phyloP scores from a whole-genome alignment of 2,888 invertebrate genomes.

The Epsilonema sp. region DNA sequence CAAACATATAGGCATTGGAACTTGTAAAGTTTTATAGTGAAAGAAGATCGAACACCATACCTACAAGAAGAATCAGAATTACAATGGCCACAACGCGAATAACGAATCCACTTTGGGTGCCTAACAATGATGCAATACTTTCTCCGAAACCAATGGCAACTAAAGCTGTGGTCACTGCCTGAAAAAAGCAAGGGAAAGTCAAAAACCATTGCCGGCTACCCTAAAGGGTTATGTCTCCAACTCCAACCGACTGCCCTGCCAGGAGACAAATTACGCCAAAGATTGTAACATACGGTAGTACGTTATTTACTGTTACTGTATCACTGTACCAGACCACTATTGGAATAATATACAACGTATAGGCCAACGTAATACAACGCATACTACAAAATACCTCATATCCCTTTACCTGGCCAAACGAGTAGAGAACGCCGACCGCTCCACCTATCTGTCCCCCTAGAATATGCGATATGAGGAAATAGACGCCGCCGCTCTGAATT shows the following conservation, averaged over 20 bases:
- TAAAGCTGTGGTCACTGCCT: conserved; percentile 86
- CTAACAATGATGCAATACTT: conserved; percentile 67
- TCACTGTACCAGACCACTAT: too few species aligned
- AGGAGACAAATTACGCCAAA: too few species aligned
- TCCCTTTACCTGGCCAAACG: conserved; percentile 76
- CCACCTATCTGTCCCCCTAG: conserved; percentile 80
- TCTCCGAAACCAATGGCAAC: conserved; percentile 93
- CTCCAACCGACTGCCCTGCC: too few species aligned
- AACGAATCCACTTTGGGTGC: conserved; percentile 45
- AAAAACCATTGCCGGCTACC: too few species aligned
- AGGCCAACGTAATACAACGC: neutral
- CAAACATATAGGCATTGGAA: too few species aligned
- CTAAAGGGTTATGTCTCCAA: too few species aligned
- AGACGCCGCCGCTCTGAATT: conserved; percentile 90
- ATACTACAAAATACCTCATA: too few species aligned
- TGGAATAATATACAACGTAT: neutral
- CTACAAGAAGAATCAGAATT: conserved; percentile 61
- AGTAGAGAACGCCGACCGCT: conserved; percentile 73
- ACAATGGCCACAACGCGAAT: conserved; percentile 66
- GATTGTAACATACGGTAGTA: too few species aligned
- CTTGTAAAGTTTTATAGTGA: too few species aligned
- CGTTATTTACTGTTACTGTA: neutral
- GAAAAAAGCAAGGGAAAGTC: conserved; percentile 27
- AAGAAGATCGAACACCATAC: conserved; percentile 22
- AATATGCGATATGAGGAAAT: conserved; percentile 79